Evolutionary conservation across 1,140 invertebrate genomes (phyloP), one percentile per base, ranked within the genome.

Genomic region (Drosophila subpulchrella): DNA sequence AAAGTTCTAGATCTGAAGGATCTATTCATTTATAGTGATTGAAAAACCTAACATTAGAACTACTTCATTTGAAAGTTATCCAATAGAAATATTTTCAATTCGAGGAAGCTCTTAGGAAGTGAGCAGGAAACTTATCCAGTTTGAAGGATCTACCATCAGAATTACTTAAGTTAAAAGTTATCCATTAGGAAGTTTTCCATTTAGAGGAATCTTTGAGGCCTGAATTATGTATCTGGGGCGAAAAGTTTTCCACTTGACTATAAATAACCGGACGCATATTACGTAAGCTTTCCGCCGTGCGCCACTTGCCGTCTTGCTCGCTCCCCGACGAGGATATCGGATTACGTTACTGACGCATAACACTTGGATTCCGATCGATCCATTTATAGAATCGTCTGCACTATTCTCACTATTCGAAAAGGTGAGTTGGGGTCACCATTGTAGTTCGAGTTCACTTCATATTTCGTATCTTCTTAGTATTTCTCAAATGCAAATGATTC

Each of bases 321-420:
- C 67, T 54, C 48, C n/a, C 39, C 39, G 44, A 44, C 30, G 36
- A 63, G 42, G 51, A 74, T 84, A 89, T 89, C 84, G 62, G 44
- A 62, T 89, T 89, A 81, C 84, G 54, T 81, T 85, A 63, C 62
- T 65, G 66, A 48, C 55, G 78, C 78, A 51, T 78, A 81, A 58
- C 50, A 68, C 66, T 74, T 47, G 80, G 42, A 12, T 13, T 47
- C 20, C 27, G 50, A 63, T 68, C 75, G 61, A 57, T 89, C 84
- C 85, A 81, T 78, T 89, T 78, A 75, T 89, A 89, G 84, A 81
- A 75, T n/a, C 27, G 36, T 57, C 46, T 15, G 17, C 42, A 71
- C 36, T 59, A 24, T 78, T 70, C 34, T 36, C 67, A 71, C 44
- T 41, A 15, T 30, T 11, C n/a, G 15, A 39, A 44, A 32, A 50